These are phyloP conservation scores for Pangasius mekongensis DNA, from an alignment of 2,797 vertebrate genomes.

Conservation along the genomic window DNA sequence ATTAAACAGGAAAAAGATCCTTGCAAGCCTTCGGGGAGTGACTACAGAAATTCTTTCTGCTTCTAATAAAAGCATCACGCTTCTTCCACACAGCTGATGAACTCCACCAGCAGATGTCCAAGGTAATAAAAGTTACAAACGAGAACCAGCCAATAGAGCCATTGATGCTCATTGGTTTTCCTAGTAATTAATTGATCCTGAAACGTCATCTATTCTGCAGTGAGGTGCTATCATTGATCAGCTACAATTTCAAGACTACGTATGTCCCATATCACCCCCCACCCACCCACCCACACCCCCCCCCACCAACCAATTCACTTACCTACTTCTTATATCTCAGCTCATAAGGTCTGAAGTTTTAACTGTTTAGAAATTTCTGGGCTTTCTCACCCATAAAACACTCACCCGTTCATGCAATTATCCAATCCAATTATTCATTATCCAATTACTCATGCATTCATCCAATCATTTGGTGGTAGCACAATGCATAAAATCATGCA, in stretches of 20 bases:
- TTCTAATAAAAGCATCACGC: neutral
- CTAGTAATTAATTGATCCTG: conserved; percentile 77
- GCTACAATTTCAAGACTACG: conserved; percentile 49
- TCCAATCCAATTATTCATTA: neutral
- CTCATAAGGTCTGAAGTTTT: neutral
- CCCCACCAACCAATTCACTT: conserved; percentile 38
- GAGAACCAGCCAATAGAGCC: conserved; percentile 70
- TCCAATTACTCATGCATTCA: neutral
- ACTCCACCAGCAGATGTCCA: conserved; percentile 68
- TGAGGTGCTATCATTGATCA: conserved; percentile 76
- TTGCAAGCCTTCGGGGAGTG: neutral
- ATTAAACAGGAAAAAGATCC: neutral
- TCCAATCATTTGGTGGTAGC: neutral
- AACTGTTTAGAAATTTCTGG: neutral
- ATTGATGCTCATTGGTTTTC: neutral
- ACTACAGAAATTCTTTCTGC: neutral
- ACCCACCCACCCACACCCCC: too few species aligned
- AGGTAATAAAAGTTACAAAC: conserved; percentile 81
- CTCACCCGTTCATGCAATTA: neutral
- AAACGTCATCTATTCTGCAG: conserved; percentile 79
- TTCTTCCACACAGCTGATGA: conserved; percentile 60
- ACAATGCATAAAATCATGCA: neutral
- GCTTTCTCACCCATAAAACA: neutral
- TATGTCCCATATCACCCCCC: neutral
- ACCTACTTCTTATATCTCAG: neutral